Conservation (phyloP, 2,888 invertebrate species). For the Gymnoscelis rufifasciata region DNA sequence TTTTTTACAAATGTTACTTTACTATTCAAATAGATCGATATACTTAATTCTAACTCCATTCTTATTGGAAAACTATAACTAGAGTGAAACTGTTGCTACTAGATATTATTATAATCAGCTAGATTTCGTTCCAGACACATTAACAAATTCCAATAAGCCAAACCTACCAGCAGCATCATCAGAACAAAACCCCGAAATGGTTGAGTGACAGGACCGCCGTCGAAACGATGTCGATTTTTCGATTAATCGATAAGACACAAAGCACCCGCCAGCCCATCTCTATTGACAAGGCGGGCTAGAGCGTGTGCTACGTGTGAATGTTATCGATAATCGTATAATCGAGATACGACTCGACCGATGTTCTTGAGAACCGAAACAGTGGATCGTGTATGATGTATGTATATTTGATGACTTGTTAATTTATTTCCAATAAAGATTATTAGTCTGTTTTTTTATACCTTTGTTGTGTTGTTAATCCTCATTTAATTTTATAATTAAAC, state of each 20-base stretch:
- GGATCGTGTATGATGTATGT: constrained; percentile 1
- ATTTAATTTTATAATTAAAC: too few species aligned
- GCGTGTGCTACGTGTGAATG: constrained; percentile 79
- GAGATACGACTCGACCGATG: constrained; percentile 59
- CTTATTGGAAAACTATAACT: too few species aligned
- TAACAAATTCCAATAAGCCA: constrained; percentile 8
- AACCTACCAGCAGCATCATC: constrained; percentile 46
- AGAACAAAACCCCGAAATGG: constrained; percentile 63
- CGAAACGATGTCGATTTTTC: constrained; percentile 67
- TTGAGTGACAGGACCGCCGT: constrained; percentile 78
- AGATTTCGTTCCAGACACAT: not conserved
- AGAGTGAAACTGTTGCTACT: not conserved
- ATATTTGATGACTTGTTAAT: not conserved
- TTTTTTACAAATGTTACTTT: too few species aligned
- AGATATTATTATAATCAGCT: not conserved
- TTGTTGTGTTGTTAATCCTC: too few species aligned
- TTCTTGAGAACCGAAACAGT: constrained; percentile 34
- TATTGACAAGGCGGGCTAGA: constrained; percentile 63
- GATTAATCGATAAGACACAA: constrained; percentile 70
- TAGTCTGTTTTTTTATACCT: too few species aligned
- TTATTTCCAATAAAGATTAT: not conserved
- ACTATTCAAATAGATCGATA: too few species aligned
- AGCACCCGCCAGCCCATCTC: constrained; percentile 69
- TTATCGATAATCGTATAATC: constrained; percentile 74
- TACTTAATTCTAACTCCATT: too few species aligned